Conservation (phyloP, 2,797 vertebrate species). For the Oreonectes daqikongensis region DNA sequence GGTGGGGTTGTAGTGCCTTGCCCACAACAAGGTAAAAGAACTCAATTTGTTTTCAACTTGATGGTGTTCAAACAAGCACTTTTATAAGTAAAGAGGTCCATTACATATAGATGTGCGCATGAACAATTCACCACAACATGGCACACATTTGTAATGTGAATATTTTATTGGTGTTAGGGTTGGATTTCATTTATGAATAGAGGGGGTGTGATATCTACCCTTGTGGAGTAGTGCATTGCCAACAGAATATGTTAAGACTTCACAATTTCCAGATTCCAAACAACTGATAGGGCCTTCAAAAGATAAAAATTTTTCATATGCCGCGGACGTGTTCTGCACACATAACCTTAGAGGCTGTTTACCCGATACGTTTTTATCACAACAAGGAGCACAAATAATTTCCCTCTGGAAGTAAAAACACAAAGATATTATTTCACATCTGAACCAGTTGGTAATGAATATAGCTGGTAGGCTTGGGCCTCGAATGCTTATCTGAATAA, state of each 20-base stretch:
- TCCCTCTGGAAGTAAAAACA: not conserved
- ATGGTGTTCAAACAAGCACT: not conserved
- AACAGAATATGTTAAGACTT: conserved; percentile 12
- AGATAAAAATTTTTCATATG: conserved; percentile 14
- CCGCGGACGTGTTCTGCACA: not conserved
- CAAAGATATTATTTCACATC: not conserved
- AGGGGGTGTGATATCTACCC: not conserved
- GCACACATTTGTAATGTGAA: not conserved
- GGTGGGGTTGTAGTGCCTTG: not conserved
- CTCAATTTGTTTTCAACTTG: not conserved
- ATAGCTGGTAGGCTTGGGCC: not conserved
- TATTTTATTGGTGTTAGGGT: not conserved
- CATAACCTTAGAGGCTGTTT: not conserved
- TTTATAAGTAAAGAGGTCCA: not conserved
- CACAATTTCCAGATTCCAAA: not conserved
- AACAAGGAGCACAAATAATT: not conserved
- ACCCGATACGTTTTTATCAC: not conserved
- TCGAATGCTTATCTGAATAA: not conserved
- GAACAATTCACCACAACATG: not conserved
- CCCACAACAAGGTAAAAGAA: not conserved
- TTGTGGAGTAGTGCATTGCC: not conserved
- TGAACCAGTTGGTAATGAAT: not conserved
- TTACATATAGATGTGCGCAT: not conserved
- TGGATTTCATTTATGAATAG: not conserved
- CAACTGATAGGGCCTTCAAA: not conserved